phyloP scores from a whole-genome alignment of 1,140 invertebrate genomes.

The Leucophenga varia region DNA sequence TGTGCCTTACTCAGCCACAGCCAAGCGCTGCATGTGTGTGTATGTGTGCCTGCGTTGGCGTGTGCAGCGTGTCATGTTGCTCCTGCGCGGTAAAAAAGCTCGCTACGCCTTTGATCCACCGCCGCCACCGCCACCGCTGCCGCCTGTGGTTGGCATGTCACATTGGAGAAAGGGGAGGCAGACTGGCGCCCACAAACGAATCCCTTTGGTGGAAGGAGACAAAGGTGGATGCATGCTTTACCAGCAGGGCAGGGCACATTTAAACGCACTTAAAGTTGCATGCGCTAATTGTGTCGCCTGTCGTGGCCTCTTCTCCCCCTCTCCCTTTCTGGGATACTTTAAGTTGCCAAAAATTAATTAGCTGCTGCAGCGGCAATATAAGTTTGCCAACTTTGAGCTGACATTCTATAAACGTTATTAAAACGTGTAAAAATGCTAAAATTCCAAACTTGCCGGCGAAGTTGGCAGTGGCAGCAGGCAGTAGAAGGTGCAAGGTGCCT shows the following conservation, averaged over 20 bases:
- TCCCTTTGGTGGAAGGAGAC: no score
- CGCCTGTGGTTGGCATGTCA: slow-evolving; percentile 45
- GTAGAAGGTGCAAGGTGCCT: slow-evolving; percentile 19
- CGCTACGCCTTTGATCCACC: slow-evolving; percentile 44
- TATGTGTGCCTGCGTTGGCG: slow-evolving; percentile 3
- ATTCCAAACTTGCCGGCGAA: no score
- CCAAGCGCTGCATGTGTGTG: no score
- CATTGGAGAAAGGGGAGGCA: no score
- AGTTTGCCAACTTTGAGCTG: no score
- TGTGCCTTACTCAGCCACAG: no score
- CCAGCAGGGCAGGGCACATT: slow-evolving; percentile 22
- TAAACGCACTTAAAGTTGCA: slow-evolving; percentile 49
- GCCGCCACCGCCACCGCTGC: slow-evolving; percentile 5
- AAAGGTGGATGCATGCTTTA: not conserved
- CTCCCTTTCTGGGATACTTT: slow-evolving; percentile 9
- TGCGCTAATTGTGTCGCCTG: slow-evolving; percentile 38
- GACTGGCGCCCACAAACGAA: not conserved
- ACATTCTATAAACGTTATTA: no score
- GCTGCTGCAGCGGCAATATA: no score
- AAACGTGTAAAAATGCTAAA: no score
- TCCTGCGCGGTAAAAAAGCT: slow-evolving; percentile 35
- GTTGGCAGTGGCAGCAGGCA: no score
- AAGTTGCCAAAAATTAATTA: slow-evolving; percentile 39
- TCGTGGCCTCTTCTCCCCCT: slow-evolving; percentile 3
- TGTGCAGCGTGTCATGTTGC: slow-evolving; percentile 26